These are phyloP conservation scores for Gymnorhina tibicen DNA, from an alignment of 2,113 vertebrate species.

Conservation along the genomic window DNA sequence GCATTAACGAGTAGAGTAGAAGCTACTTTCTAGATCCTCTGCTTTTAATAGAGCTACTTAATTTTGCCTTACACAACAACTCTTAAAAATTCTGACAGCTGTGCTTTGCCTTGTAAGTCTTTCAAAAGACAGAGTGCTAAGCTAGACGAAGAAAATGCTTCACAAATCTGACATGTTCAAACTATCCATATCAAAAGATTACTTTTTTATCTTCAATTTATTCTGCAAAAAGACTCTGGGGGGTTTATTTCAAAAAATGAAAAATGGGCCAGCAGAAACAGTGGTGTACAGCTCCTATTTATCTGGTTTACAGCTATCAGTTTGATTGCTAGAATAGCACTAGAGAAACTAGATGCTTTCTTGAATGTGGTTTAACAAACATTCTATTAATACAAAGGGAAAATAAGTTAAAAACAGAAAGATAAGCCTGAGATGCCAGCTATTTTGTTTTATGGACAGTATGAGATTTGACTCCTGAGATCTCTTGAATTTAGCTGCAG, in stretches of 20 bases:
- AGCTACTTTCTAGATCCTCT: not conserved
- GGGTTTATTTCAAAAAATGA: conserved; percentile 74
- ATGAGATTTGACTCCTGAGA: not conserved
- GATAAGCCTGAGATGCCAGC: conserved; percentile 28
- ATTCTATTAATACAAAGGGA: conserved; percentile 44
- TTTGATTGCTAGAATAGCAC: conserved; percentile 62
- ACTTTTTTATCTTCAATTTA: conserved; percentile 75
- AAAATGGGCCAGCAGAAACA: conserved; percentile 66
- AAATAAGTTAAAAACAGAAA: conserved; percentile 54
- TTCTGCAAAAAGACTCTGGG: conserved; percentile 72
- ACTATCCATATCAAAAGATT: conserved; percentile 69
- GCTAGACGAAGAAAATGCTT: conserved; percentile 32
- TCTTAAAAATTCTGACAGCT: conserved; percentile 25
- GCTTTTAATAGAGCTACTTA: conserved; percentile 50
- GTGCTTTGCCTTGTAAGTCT: conserved; percentile 30
- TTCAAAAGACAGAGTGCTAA: conserved; percentile 51
- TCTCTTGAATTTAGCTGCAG: not conserved
- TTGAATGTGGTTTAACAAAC: conserved; percentile 13
- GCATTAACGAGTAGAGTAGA: not conserved
- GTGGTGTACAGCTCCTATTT: conserved; percentile 65
- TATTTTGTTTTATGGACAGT: conserved; percentile 20
- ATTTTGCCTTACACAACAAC: conserved; percentile 22
- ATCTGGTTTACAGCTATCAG: conserved; percentile 73
- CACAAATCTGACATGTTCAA: conserved; percentile 71
- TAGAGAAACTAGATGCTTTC: conserved; percentile 54